Evolutionary conservation across 2,888 invertebrate species (phyloP), one percentile per base, ranked within the genome.

Genomic region (Drosophila formosana): DNA sequence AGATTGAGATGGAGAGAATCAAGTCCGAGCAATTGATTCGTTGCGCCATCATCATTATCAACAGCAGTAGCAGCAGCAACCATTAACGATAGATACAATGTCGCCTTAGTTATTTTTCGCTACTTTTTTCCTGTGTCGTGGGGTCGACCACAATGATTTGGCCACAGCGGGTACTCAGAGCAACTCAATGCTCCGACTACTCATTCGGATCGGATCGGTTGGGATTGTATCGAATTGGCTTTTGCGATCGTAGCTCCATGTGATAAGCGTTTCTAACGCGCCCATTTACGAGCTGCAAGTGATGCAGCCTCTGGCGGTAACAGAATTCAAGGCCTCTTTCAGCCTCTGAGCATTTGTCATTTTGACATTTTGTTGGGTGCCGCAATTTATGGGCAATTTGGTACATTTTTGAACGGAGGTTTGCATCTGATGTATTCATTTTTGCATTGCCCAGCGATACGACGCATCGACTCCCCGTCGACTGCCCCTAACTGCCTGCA

Each of bases 81-180:
- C 37, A 46, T 30, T 43, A 39, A 26, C 26, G 13, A 18, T 23
- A 25, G 13, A 18, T 23, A 25, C 8, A 57, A 41, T 61, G 56
- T 32, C 32, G 25, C 41, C 41, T 28, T 4, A 47, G 60, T 18
- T 30, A 28, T 46, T 9, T 47, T 51, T 7, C 41, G 28, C 13
- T 1, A 5, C n/a, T n/a, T 8, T 13, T 39, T 13, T 4, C 1
- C 4, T 71, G 56, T 51, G 66, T 80, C 70, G 66, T 80, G 67
- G 72, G 68, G 66, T 84, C 86, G 80, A 86, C 86, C 86, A 80
- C 89, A 86, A 89, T 79, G 66, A 72, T 89, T 89, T 89, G 74
- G 86, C 88, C 82, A 86, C 88, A 88, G 89, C 88, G 81, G 89
- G 86, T 67, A 73, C 80, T 67, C 66, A 58, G 18, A 18, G 18